Evolutionary conservation across 2,113 vertebrate genomes (phyloP).

Genomic region (Cyprinodon brontotheroides): DNA sequence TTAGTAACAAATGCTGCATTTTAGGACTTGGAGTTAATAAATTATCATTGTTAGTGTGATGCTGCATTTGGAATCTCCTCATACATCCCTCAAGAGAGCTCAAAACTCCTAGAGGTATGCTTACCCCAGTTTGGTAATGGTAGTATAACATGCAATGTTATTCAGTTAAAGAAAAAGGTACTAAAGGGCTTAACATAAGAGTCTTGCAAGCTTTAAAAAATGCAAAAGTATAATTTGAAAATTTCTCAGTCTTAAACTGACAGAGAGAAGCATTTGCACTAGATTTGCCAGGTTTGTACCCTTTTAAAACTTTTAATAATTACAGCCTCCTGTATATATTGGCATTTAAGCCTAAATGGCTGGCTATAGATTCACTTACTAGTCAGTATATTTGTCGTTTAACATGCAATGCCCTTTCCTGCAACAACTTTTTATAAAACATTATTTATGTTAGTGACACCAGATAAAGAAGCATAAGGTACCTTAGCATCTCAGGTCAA

Average conservation of each 20-base stretch:
- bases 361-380: conserved; percentile 22
- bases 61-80: conserved; percentile 63
- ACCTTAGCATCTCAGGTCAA: conserved; percentile 21
- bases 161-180: conserved; percentile 9
- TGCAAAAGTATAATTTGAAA: neutral
- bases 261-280: neutral
- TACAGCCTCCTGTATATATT: neutral
- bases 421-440: conserved; percentile 13
- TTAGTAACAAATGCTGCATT: conserved; percentile 41
- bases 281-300: neutral
- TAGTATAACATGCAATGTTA: conserved; percentile 34
- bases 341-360: neutral
- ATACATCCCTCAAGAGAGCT: conserved; percentile 44
- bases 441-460: conserved; percentile 17
- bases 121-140: conserved; percentile 69
- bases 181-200: conserved; percentile 36
- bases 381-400: conserved; percentile 15
- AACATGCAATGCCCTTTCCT: conserved; percentile 7
- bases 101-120: conserved; percentile 64
- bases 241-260: neutral
- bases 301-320: conserved; percentile 1
- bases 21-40: conserved; percentile 57
- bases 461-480: conserved; percentile 28
- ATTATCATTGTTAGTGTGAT: conserved; percentile 68
- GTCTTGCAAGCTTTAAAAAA: conserved; percentile 18